phyloP scores from a whole-genome alignment of 2,888 invertebrate species.

The Philonicus albiceps region DNA sequence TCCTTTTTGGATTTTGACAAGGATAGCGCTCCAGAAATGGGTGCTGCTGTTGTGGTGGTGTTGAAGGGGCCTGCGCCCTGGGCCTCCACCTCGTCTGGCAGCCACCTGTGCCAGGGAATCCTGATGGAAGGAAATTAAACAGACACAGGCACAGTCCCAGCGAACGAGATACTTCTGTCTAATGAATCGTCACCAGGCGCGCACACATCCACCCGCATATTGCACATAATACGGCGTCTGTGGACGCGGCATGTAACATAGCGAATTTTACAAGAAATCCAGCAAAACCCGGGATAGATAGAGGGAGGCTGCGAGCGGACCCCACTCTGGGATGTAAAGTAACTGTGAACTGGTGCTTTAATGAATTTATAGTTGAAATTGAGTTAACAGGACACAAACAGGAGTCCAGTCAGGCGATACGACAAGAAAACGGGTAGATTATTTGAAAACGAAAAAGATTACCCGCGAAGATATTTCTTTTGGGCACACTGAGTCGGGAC shows the following conservation, averaged over 20 bases:
- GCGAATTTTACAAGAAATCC: constrained; percentile 9
- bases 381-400: constrained; percentile 44
- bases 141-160: not conserved
- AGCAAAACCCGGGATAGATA: constrained; percentile 25
- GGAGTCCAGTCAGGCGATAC: constrained; percentile 35
- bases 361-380: constrained; percentile 45
- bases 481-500: not conserved
- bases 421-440: constrained; percentile 26
- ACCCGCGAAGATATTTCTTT: not conserved
- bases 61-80: not conserved
- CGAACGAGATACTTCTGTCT: not conserved
- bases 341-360: constrained; percentile 46
- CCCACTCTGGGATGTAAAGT: constrained; percentile 36
- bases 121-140: not conserved
- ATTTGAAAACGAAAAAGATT: not conserved
- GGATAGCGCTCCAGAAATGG: not conserved
- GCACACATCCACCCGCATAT: not conserved
- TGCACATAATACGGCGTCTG: constrained; percentile 5
- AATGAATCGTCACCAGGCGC: constrained; percentile 23
- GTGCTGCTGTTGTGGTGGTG: not conserved
- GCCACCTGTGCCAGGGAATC: constrained; percentile 1
- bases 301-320: not conserved
- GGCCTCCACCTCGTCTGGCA: not conserved
- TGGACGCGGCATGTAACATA: not conserved
- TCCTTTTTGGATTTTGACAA: not conserved